Evolutionary conservation across 2,113 vertebrate species (phyloP), one percentile per base, ranked within the genome.

Genomic region (Prochilodus magdalenae): DNA sequence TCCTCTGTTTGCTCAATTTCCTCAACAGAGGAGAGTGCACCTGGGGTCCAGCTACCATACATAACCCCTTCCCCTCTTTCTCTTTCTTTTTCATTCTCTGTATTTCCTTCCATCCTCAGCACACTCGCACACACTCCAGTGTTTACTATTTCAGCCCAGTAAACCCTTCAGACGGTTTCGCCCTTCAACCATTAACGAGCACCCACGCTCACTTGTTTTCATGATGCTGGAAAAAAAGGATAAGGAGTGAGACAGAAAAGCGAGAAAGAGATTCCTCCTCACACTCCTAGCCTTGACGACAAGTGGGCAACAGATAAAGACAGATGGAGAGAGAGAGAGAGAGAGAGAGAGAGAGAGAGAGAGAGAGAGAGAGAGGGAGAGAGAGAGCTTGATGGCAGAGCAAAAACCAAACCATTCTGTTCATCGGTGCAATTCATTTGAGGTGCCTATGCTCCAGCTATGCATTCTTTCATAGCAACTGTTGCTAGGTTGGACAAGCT

Each of bases 1-100:
- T 90, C 86, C 89, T 77, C 73, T 85, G 90, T 93, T 94, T 93
- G 88, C 89, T 92, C 92, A 94, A 93, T 93, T 93, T 93, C 90
- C 90, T 91, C 84, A 74, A 86, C 89, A 89, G 84, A 87, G 79
- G 51, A 86, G 79, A 65, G 76, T 83, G 81, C 94, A 92, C 92
- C 93, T 93, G 91, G 89, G 90, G 89, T 92, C 91, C 86, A 24
- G 27, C 66, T 47, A 51, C 79, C 79, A 80, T 63, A 51, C 71
- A 59, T 30, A 30, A 26, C 44, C 57, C 36, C 27, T 36, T 29
- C 20, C 15, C 51, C 36, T 62, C n/a, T 62, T 5, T 30, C 24
- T 73, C 47, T 55, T 10, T 69, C 69, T 80, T 24, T 72, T 16
- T 63, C 26, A 14, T 2, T 51, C 40, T 44, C 36, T 44, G 5